Percentiles rank a stretch among this genome's conserved stretches.
Conservation (phyloP, 2,888 invertebrate species). For the Boloria selene region DNA sequence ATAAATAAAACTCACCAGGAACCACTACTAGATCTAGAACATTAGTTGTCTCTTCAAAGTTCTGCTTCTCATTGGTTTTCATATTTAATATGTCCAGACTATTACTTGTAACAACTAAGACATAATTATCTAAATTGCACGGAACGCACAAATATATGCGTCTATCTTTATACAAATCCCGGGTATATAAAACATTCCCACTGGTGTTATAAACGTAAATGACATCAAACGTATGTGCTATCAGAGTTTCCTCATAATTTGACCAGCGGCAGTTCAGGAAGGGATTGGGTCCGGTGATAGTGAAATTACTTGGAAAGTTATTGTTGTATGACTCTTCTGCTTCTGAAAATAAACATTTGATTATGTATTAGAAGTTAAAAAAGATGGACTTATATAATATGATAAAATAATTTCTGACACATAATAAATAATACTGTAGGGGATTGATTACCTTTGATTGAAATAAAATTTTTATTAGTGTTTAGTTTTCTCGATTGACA, state of each 20-base stretch:
- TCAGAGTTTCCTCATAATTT: slow-evolving; percentile 59
- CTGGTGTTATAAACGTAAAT: slow-evolving; percentile 63
- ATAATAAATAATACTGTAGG: not conserved
- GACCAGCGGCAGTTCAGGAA: slow-evolving; percentile 71
- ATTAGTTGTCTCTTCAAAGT: slow-evolving; percentile 60
- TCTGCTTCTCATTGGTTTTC: slow-evolving; percentile 59
- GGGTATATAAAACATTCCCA: slow-evolving; percentile 54
- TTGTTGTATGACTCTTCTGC: slow-evolving; percentile 64
- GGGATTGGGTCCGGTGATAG: slow-evolving; percentile 56
- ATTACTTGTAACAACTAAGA: slow-evolving; percentile 56
- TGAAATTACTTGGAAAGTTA: slow-evolving; percentile 57
- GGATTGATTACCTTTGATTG: too few species aligned
- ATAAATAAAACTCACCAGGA: slow-evolving; percentile 56
- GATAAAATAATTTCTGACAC: not conserved
- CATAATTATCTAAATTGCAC: slow-evolving; percentile 63
- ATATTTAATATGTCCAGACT: slow-evolving; percentile 59
- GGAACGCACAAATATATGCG: slow-evolving; percentile 62
- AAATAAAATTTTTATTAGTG: too few species aligned
- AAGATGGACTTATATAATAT: too few species aligned
- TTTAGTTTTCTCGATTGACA: too few species aligned
- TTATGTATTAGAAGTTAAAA: not conserved
- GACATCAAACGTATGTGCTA: slow-evolving; percentile 65
- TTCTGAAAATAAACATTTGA: slow-evolving; percentile 50
- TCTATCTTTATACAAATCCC: slow-evolving; percentile 58
- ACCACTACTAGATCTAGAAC: slow-evolving; percentile 64